Evolutionary conservation across 53 echinoderm and acorn worm species (phyloP).

Genomic region (Arbacia lixula): DNA sequence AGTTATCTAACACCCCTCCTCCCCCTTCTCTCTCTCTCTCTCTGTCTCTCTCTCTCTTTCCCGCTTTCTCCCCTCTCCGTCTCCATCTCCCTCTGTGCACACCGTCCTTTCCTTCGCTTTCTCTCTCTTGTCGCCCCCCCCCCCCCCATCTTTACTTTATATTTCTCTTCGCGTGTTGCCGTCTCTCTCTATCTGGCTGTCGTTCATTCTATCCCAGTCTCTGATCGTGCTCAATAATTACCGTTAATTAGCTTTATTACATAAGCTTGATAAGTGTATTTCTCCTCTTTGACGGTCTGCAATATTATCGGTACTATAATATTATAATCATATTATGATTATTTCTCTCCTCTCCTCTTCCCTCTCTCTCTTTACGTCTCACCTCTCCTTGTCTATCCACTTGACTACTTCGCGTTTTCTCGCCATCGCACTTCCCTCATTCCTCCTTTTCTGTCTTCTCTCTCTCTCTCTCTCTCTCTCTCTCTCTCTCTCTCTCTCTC

Average conservation of each 20-base stretch:
- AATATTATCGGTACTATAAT: too few relatives aligned
- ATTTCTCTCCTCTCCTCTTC: not conserved
- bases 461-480: not conserved
- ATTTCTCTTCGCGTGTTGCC: too few relatives aligned
- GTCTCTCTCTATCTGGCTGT: too few relatives aligned
- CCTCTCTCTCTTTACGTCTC: not conserved
- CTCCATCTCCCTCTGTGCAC: not conserved
- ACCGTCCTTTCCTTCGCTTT: not conserved
- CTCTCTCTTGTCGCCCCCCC: not conserved
- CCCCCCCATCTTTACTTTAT: not conserved
- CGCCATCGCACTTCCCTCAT: not conserved
- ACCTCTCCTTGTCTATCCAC: too few relatives aligned
- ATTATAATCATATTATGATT: too few relatives aligned
- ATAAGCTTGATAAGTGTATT: too few relatives aligned
- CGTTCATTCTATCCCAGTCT: too few relatives aligned
- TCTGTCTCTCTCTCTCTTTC: not conserved
- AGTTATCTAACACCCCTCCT: not conserved
- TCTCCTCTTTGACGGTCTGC: too few relatives aligned
- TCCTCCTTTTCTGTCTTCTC: not conserved
- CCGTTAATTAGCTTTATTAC: too few relatives aligned
- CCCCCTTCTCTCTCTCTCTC: not conserved
- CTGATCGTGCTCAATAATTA: too few relatives aligned
- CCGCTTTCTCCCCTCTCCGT: not conserved
- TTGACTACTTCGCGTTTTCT: not conserved
- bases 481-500: not conserved